These are phyloP conservation scores for Drosophila niveifrons DNA, from an alignment of 2,888 invertebrate species.

Conservation along the genomic window DNA sequence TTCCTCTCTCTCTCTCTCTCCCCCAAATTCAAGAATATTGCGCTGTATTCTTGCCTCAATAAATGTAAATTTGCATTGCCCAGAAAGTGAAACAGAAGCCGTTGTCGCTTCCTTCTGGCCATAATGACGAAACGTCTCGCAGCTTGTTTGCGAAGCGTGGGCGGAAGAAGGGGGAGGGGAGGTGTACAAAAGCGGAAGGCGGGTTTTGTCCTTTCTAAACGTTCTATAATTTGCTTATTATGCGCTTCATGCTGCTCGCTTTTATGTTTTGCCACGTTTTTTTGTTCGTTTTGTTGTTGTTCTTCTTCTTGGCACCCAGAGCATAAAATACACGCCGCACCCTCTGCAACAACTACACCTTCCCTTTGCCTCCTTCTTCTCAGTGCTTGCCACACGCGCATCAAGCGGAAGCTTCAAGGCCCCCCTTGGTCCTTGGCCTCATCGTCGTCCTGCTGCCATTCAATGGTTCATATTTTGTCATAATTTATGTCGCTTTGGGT, in stretches of 20 bases:
- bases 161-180: not conserved
- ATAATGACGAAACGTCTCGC: conserved; percentile 51
- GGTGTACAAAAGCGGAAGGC: conserved; percentile 7
- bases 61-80: conserved; percentile 75
- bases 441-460: conserved; percentile 17
- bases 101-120: conserved; percentile 51
- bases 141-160: conserved; percentile 28
- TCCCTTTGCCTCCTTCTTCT: not conserved
- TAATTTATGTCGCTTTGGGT: conserved; percentile 84
- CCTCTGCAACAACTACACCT: conserved; percentile 40
- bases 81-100: conserved; percentile 30
- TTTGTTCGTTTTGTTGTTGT: conserved; percentile 35
- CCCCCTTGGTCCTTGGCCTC: conserved; percentile 34
- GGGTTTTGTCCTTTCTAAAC: conserved; percentile 78
- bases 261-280: conserved; percentile 82
- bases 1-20: not conserved
- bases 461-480: conserved; percentile 77
- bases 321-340: conserved; percentile 70
- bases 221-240: conserved; percentile 84
- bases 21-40: conserved; percentile 10
- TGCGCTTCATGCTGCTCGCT: conserved; percentile 76
- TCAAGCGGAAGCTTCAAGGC: conserved; percentile 31
- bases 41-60: conserved; percentile 52
- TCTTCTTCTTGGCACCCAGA: conserved; percentile 55
- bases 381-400: conserved; percentile 4